Evolutionary conservation across 2,888 invertebrate genomes (phyloP).

Genomic region (Vandiemenella viatica): DNA sequence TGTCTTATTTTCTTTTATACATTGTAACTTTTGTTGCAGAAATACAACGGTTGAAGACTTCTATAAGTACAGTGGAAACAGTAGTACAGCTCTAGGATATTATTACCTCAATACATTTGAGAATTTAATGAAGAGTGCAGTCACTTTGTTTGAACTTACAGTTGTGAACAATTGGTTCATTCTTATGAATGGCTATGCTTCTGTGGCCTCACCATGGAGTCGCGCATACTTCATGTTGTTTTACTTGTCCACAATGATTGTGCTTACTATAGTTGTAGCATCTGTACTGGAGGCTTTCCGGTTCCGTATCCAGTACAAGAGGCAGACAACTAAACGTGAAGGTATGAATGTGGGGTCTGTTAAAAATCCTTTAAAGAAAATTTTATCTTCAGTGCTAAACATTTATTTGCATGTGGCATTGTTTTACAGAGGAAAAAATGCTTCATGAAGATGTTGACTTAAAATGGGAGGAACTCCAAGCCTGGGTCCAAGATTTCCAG

Average conservation of each 20-base stretch:
- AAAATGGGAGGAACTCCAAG: conserved; percentile 50
- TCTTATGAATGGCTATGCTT: conserved; percentile 73
- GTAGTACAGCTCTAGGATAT: conserved; percentile 57
- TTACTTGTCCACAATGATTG: conserved; percentile 78
- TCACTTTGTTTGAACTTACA: conserved; percentile 76
- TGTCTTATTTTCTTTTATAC: too few relatives aligned
- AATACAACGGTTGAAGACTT: conserved; percentile 74
- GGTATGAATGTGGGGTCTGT: conserved; percentile 33
- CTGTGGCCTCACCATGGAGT: conserved; percentile 52
- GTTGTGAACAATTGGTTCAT: conserved; percentile 90
- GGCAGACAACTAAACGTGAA: conserved; percentile 60
- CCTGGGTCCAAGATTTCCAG: conserved; percentile 36
- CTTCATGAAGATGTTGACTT: conserved; percentile 58
- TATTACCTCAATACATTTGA: conserved; percentile 79
- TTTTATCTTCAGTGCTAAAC: conserved; percentile 3
- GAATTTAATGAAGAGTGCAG: conserved; percentile 58
- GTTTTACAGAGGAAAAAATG: conserved; percentile 50
- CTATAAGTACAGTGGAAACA: conserved; percentile 49
- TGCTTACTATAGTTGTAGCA: conserved; percentile 79
- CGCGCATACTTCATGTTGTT: conserved; percentile 79
- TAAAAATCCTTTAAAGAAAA: background rate
- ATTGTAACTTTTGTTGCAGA: conserved; percentile 35
- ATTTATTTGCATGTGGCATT: conserved; percentile 1
- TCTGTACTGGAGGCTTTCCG: conserved; percentile 78
- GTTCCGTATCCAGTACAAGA: conserved; percentile 74